Base-by-base conservation (phyloP, 37 sponge, comb jelly and placozoan species). In the Geodia barretti region DNA sequence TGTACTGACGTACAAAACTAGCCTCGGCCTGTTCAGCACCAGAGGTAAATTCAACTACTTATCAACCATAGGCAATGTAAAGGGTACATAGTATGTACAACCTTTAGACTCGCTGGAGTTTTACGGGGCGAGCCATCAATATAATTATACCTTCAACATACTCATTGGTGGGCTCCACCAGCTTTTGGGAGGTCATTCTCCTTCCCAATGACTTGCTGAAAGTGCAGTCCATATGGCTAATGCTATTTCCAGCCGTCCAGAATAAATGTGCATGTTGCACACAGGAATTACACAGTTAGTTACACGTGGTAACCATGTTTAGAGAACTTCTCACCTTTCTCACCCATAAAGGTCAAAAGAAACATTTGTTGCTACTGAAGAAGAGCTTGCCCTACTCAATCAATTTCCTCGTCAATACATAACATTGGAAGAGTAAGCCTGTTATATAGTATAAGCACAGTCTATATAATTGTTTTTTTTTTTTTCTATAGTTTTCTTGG, bases 381-480 rank as follows among this genome's bases (percentile, higher is more conserved):
- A 92, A 54, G 88, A 92, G 25, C 69, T 92, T 34, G 85, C 87
- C 3, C 36, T 31, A 7, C 82, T 92, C 31, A 79, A 75, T 34
- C 87, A 92, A 60, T 86, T 92, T 41, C 88, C 92, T 28, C 65
- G 88, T 7, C 69, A 84, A 24, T 74, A 88, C 37, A 77, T 92
- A n/a, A 87, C 73, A 54, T 69, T 92, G 58, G 92, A 92, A 60
- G 88, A 2, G 92, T 92, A 84, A 61, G 85, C 11, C n/a, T 36
- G 17, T 14, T 82, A 41, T 1, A 66, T 32, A 47, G 17, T 23
- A 32, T 17, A 76, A 21, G 17, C 62, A 32, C 36, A 54, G 28
- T 32, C 17, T 28, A 20, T 76, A 39, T 1, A 23, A 19, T 35
- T 73, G 54, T 39, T 3, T 29, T 2, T 59, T 20, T 28, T 40